phyloP scores from a whole-genome alignment of 2,113 vertebrate genomes.

The Notothenia rossii region DNA sequence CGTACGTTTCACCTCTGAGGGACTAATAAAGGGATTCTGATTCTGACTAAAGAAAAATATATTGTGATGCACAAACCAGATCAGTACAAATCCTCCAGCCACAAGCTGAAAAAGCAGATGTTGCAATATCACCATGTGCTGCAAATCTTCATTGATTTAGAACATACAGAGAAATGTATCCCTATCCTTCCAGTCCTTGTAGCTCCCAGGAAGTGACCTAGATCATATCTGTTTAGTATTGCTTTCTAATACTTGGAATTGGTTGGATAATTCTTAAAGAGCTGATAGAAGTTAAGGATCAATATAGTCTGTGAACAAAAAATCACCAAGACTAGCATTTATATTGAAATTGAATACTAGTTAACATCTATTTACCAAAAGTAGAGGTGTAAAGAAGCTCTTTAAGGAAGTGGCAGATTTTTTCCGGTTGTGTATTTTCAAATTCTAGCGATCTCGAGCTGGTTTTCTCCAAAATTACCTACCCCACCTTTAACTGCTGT shows the following conservation, averaged over 20 bases:
- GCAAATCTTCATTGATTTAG: neutral
- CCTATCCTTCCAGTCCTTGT: neutral
- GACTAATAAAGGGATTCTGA: no score
- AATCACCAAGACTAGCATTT: neutral
- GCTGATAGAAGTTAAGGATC: neutral
- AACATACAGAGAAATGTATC: neutral
- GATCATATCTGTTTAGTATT: neutral
- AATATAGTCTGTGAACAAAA: no score
- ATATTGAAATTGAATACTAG: neutral
- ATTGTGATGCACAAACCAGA: neutral
- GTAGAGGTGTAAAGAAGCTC: no score
- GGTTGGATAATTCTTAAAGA: neutral
- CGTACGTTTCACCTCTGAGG: no score
- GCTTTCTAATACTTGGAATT: neutral
- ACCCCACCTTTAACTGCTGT: neutral
- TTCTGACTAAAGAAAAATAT: neutral
- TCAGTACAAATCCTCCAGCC: no score
- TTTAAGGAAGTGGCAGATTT: no score
- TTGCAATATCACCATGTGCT: neutral
- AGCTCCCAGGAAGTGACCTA: neutral
- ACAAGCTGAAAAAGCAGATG: neutral
- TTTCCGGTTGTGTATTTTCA: no score
- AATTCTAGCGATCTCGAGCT: no score
- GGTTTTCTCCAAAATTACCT: no score
- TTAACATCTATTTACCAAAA: neutral